phyloP scores from a whole-genome alignment of 1,140 invertebrate genomes.

The Pseudomyrmex sp. region DNA sequence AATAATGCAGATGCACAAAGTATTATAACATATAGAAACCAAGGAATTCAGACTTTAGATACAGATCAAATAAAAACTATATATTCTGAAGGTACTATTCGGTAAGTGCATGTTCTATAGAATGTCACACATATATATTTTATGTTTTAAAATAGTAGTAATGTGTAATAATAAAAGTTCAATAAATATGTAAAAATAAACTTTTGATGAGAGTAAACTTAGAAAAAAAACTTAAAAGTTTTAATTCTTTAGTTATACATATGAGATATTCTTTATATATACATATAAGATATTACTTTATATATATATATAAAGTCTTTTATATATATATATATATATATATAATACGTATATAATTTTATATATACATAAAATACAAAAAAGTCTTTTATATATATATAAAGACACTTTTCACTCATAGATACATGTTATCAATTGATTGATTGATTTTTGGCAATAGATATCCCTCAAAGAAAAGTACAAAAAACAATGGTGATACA shows the following conservation, averaged over 20 bases:
- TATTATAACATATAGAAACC: conserved; percentile 72
- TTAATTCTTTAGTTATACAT: neutral
- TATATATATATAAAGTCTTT: neutral
- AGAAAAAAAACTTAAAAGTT: neutral
- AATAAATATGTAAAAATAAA: too few species aligned
- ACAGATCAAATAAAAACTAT: conserved; percentile 71
- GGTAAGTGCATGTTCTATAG: conserved; percentile 66
- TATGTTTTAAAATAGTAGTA: neutral
- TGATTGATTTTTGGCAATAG: conserved; percentile 43
- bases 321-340: neutral
- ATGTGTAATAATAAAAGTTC: too few species aligned
- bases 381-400: too few species aligned
- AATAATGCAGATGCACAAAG: conserved; percentile 13
- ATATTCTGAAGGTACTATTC: conserved; percentile 77
- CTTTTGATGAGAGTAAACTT: too few species aligned
- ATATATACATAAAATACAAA: neutral
- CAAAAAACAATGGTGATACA: conserved; percentile 17
- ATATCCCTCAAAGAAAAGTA: conserved; percentile 62
- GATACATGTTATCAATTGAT: neutral
- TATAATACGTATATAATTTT: too few species aligned
- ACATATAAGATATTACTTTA: neutral
- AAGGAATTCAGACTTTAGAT: conserved; percentile 81
- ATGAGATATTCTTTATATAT: too few species aligned
- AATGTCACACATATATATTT: neutral
- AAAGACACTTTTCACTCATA: too few species aligned